Base-by-base conservation (phyloP, 1,140 invertebrate genomes). In the Dendroctonus valens region DNA sequence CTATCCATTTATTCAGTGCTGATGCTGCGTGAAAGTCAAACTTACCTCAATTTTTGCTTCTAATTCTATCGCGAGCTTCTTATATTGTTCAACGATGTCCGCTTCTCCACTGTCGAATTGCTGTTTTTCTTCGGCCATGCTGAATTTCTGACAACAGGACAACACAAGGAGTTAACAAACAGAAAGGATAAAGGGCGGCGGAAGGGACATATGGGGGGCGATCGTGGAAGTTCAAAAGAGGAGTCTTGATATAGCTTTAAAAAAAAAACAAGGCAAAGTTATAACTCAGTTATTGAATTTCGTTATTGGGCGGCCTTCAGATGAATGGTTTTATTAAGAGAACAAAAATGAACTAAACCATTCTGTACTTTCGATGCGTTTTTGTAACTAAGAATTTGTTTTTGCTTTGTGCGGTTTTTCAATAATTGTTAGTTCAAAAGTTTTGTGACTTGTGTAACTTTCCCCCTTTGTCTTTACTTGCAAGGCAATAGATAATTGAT, bases 21-120 rank as follows among this genome's bases (percentile, higher is more conserved):
- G 26, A 26, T 26, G 26, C 26, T 26, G 26, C 26, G 26, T 26
- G 26, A 26, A 26, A 2, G 26, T 26, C 26, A 26, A 26, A 26
- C 62, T 69, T 69, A 76, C 77, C 72, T 75, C 57, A 42, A 75
- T 73, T 65, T 78, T 72, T n/a, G 70, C 67, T 67, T 78, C 75
- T 58, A 78, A 63, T 57, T 75, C 72, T 38, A 71, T 61, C 9
- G 65, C 65, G 41, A 76, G 69, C 55, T 64, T 59, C 68, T 76
- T 75, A 67, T 76, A 76, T 44, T 76, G 70, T 39, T 75, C 74
- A 26, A 70, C 58, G 54, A 76, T 69, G 52, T 72, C 65, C 59
- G 65, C 46, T 51, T 69, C 59, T 52, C 11, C 38, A n/a, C n/a
- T n/a, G 7, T 55, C 37, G 26, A n/a, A 11, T 55, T 12, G 39